Conservation (phyloP, 2,888 invertebrate genomes). For the Scrobipalpa atriplicella region DNA sequence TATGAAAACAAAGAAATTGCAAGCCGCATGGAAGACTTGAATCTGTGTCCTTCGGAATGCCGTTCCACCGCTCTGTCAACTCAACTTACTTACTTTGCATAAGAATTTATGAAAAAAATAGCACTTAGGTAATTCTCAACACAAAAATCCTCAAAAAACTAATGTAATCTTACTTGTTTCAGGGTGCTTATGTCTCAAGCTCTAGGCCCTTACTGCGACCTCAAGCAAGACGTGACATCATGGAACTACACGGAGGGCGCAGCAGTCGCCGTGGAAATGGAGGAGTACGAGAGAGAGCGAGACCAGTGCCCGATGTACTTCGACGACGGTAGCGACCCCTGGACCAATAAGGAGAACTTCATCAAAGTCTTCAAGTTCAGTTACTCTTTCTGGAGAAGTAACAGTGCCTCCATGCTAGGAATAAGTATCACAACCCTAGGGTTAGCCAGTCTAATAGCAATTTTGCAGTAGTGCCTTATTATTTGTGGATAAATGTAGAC, state of each 20-base stretch:
- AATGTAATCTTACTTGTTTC: conserved; percentile 38
- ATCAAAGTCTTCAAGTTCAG: conserved; percentile 85
- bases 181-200: conserved; percentile 88
- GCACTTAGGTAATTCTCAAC: too few species aligned
- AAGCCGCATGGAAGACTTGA: background rate
- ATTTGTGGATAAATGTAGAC: conserved; percentile 27
- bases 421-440: conserved; percentile 45
- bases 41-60: too few species aligned
- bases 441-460: conserved; percentile 38
- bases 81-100: too few species aligned
- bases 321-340: conserved; percentile 96
- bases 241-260: conserved; percentile 96
- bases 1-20: background rate
- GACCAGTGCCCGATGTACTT: conserved; percentile 99
- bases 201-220: conserved; percentile 94
- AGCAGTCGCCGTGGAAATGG: conserved; percentile 94
- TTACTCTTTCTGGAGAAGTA: conserved; percentile 68
- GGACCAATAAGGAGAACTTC: conserved; percentile 87
- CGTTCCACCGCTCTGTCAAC: too few species aligned
- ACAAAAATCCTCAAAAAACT: too few species aligned
- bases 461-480: conserved; percentile 40
- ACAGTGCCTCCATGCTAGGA: conserved; percentile 39
- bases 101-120: too few species aligned
- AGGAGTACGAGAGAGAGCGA: conserved; percentile 95
- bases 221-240: conserved; percentile 94